Conservation (phyloP, 2,888 invertebrate species). For the Teleogryllus oceanicus region DNA sequence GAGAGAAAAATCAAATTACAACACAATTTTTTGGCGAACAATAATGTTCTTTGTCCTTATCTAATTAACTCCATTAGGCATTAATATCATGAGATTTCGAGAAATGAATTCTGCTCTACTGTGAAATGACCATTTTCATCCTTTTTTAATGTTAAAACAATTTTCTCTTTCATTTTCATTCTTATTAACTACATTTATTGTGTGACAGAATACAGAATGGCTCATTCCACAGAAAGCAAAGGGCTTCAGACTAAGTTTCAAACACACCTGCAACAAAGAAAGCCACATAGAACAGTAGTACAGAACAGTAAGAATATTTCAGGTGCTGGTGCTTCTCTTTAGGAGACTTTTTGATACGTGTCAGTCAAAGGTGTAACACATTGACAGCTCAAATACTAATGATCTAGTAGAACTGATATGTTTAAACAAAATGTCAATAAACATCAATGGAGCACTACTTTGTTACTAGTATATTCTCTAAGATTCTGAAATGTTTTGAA, state of each 20-base stretch:
- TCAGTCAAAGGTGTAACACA: background rate
- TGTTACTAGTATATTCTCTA: background rate
- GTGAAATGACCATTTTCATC: background rate
- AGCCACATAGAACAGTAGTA: background rate
- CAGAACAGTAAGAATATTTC: slow-evolving; percentile 9
- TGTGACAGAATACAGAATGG: background rate
- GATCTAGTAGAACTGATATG: background rate
- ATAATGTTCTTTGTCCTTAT: slow-evolving; percentile 19
- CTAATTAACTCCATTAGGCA: background rate
- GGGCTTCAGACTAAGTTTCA: slow-evolving; percentile 18
- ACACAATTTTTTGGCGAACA: slow-evolving; percentile 21
- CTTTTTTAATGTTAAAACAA: background rate
- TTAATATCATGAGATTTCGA: background rate
- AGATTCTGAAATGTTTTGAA: background rate
- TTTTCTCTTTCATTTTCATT: slow-evolving; percentile 5
- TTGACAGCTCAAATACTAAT: background rate
- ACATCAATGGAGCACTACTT: background rate
- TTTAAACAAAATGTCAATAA: background rate
- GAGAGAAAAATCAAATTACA: slow-evolving; percentile 27
- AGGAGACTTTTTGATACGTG: background rate
- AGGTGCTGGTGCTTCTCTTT: background rate
- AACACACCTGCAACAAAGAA: slow-evolving; percentile 18
- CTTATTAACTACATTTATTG: too few species aligned
- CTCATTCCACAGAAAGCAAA: slow-evolving; percentile 5
- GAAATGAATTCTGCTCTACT: background rate